Percentiles rank a stretch among this genome's conserved stretches.
Conservation (phyloP, 2,113 vertebrate species). For the Platanista minor region DNA sequence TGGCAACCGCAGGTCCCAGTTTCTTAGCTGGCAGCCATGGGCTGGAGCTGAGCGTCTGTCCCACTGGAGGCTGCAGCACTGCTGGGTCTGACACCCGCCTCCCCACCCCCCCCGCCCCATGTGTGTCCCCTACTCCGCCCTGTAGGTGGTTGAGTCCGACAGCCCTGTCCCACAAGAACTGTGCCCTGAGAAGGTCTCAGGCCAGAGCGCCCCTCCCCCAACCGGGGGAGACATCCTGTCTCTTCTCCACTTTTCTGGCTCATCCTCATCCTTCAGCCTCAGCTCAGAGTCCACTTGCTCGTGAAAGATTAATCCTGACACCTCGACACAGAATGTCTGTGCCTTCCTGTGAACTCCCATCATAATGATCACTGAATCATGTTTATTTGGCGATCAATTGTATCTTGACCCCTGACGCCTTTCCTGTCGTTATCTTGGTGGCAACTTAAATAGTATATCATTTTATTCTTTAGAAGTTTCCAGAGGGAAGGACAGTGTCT, state of each 20-base stretch:
- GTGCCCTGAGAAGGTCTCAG: neutral
- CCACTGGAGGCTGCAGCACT: neutral
- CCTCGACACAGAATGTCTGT: neutral
- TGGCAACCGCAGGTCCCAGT: neutral
- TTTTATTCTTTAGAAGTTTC: neutral
- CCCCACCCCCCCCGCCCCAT: fast-evolving
- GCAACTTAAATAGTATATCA: neutral
- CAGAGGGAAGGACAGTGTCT: neutral
- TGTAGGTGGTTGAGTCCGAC: no score
- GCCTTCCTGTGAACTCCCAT: neutral
- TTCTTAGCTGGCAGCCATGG: neutral
- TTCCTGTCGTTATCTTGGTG: neutral
- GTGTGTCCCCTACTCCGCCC: fast-evolving
- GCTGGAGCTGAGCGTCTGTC: neutral
- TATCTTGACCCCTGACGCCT: neutral
- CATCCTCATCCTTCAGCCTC: neutral
- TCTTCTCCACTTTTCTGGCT: neutral
- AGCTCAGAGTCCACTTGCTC: neutral
- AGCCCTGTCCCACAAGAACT: neutral
- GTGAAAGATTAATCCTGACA: neutral
- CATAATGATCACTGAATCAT: neutral
- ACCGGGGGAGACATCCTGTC: neutral
- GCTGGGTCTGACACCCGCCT: fast-evolving
- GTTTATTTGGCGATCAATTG: neutral
- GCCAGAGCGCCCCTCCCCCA: fast-evolving